Evolutionary conservation across 2,888 invertebrate genomes (phyloP), one percentile per base, ranked within the genome.

Genomic region (Carabus problematicus): DNA sequence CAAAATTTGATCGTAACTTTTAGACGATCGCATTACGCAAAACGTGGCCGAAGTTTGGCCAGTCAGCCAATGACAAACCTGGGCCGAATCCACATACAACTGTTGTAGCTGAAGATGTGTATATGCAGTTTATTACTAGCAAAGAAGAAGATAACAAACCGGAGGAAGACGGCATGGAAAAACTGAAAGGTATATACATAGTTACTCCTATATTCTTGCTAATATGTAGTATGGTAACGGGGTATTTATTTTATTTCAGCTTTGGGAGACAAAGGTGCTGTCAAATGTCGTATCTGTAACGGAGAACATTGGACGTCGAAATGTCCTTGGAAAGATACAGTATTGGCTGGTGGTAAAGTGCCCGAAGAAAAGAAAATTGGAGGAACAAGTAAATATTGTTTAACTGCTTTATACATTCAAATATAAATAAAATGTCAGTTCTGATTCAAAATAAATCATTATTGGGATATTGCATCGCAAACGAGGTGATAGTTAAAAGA

Each of bases 31-130:
- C 98, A 0, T 87, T 89, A 72, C 88, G 99, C 72, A 98, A 97
- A 84, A 92, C 92, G 55, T 98, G 96, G 96, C 86, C 90, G 62
- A 99, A 99, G 82, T 99, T 97, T 84, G 99, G 99, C 8, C 92
- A 92, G 74, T 95, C 95, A 0, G 88, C 87, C 9, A 87, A 85
- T 78, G 98, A 99, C 79, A 93, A 96, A 75, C 93, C 97, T n/a
- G 98, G 98, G 0, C 98, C 98, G 0, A 97, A 98, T 82, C 94
- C 97, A 14, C 93, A 97, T n/a, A 98, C 97, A 4, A 99, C 98
- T 0, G 93, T 96, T 77, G 93, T 95, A 0, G 92, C 93, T 71
- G 98, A 98, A 85, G 97, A 97, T 85, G 94, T 98, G 7, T 93
- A 89, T 77, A 95, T 99, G 94, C 96, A 94, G 78, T 95, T 94